A percentile compares a stretch with the other conserved stretches of the same genome.
These are phyloP conservation scores for Danio albolineatus DNA, from an alignment of 2,797 vertebrate species.

Conservation along the genomic window DNA sequence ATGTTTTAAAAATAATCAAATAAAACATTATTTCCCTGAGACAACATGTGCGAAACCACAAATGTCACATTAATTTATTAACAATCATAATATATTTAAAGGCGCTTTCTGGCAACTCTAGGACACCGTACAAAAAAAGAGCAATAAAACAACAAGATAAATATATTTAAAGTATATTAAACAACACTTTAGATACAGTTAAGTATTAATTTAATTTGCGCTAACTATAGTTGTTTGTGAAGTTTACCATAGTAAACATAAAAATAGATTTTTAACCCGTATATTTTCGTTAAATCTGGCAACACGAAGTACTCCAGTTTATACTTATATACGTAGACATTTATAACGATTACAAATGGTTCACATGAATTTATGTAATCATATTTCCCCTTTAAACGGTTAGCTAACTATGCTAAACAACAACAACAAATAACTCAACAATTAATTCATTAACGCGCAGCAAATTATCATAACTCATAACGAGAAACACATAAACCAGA, in stretches of 20 bases:
- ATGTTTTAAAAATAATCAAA: neutral
- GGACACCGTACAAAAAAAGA: no score
- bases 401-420: no score
- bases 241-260: neutral
- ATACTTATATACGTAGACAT: neutral
- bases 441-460: neutral
- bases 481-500: neutral
- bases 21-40: neutral
- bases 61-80: no score
- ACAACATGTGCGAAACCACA: neutral
- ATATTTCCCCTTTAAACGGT: neutral
- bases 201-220: neutral
- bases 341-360: neutral
- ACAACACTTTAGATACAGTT: no score
- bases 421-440: neutral
- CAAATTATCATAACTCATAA: neutral
- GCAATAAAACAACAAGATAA: no score
- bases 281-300: no score
- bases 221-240: neutral
- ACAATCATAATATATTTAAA: no score
- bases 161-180: no score
- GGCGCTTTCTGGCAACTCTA: no score
- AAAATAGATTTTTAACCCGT: no score
- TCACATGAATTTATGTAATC: neutral
- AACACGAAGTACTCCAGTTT: no score